These are phyloP conservation scores for Cydia pomonella DNA, from an alignment of 1,140 invertebrate genomes.

Conservation along the genomic window DNA sequence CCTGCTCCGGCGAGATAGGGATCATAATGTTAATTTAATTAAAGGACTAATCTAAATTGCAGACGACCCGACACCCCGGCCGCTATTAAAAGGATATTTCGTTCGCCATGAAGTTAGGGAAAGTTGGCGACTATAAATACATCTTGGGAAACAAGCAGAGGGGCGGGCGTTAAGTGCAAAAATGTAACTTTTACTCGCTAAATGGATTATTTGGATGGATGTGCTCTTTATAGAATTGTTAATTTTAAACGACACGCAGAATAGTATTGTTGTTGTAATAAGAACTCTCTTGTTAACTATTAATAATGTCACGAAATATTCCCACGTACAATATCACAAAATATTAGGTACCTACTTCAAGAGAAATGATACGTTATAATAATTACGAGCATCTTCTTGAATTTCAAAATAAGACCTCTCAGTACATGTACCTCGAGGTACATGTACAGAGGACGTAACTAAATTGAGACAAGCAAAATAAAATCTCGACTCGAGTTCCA, in stretches of 20 bases:
- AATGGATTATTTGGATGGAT: background rate
- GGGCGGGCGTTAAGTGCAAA: conserved; percentile 48
- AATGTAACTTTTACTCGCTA: conserved; percentile 37
- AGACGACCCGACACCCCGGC: conserved; percentile 74
- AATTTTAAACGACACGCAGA: background rate
- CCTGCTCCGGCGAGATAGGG: conserved; percentile 74
- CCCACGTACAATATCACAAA: background rate
- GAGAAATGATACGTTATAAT: background rate
- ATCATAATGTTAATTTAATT: conserved; percentile 81
- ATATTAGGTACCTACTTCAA: background rate
- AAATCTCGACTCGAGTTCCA: too few relatives aligned
- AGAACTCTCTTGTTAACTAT: background rate
- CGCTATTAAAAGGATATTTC: conserved; percentile 77
- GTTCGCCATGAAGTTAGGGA: conserved; percentile 63
- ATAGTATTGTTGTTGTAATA: background rate
- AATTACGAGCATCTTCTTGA: conserved; percentile 21
- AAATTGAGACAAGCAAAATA: background rate
- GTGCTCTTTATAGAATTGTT: background rate
- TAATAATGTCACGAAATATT: background rate
- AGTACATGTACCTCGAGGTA: background rate
- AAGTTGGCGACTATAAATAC: conserved; percentile 73
- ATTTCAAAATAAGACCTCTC: conserved; percentile 19
- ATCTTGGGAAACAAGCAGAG: conserved; percentile 59
- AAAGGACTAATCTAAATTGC: conserved; percentile 80
- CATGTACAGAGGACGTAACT: conserved; percentile 15